Base-by-base conservation (phyloP, 2,797 vertebrate species). In the Tadarida brasiliensis region DNA sequence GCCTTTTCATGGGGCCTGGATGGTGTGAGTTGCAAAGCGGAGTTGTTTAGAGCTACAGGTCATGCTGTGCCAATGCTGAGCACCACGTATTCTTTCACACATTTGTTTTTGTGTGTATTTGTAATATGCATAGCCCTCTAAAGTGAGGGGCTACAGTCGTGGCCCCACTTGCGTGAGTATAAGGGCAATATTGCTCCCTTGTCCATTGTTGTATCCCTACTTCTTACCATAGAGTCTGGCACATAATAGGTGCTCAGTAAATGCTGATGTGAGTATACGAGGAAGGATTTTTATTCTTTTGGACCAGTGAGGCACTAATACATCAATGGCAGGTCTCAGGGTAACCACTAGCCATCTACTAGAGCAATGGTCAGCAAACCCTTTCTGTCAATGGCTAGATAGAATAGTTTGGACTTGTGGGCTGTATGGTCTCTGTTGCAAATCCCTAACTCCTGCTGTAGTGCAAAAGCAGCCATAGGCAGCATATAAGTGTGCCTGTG, bases 261-360 rank as follows among this genome's bases (percentile, higher is more conserved):
- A 68, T 44, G n/a, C 71, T 35, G 7, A 35, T 10, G 22, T 33
- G 54, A 56, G 24, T 11, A 83, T 28, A 71, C 7, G 67, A 9
- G 30, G 30, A 71, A 90, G 44, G 15, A 59, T 49, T 80, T 73
- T 90, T 44, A 63, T 65, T 87, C 44, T 80, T 87, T 85, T 93
- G 61, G 63, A 49, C 70, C 28, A 84, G 4, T 11, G 26, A 90
- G 73, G 26, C 65, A 63, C n/a, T 61, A 74, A 17, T 9, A 54
- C n/a, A 20, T n/a, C 35, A 70, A 71, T 26, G 77, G 70, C 28
- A 54, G 19, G 28, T 61, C 35, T 70, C 33, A 15, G 81, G 39
- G 63, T 71, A 24, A 63, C 17, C 22, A 51, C 19, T 16, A 35
- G 54, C 51, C 74, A 47, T 47, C 57, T 39, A 47, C 12, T 73